Conservation (phyloP, 1,140 invertebrate species). For the Diorhabda carinulata region DNA sequence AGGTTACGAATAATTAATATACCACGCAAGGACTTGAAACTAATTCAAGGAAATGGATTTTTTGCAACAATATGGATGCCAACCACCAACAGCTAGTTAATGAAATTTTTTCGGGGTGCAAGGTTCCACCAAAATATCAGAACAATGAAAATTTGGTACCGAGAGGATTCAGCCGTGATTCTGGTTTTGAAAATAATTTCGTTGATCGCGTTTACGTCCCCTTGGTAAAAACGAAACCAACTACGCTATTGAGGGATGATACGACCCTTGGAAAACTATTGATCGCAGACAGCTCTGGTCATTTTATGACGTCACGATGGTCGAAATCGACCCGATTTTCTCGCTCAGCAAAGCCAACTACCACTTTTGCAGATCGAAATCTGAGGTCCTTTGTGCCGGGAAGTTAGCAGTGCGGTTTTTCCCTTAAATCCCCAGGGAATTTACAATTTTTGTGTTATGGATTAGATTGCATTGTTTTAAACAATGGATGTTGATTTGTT, state of each 20-base stretch:
- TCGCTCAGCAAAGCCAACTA: slow-evolving; percentile 14
- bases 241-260: slow-evolving; percentile 3
- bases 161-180: no score
- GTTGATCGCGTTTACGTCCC: no score
- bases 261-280: slow-evolving; percentile 38
- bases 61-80: no score
- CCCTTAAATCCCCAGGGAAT: slow-evolving; percentile 11
- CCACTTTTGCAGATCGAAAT: slow-evolving; percentile 25
- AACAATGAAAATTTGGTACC: no score
- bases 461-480: neutral
- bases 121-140: no score
- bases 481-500: slow-evolving; percentile 18
- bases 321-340: slow-evolving; percentile 39
- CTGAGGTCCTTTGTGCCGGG: slow-evolving; percentile 15
- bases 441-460: slow-evolving; percentile 8
- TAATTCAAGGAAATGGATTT: no score
- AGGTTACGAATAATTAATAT: no score
- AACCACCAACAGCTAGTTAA: no score
- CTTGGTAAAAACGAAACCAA: no score
- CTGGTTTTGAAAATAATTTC: no score
- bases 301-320: slow-evolving; percentile 41
- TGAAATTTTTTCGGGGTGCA: no score
- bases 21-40: no score
- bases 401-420: slow-evolving; percentile 9
- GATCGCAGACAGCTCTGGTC: slow-evolving; percentile 36